A percentile compares a stretch with the other conserved stretches of the same genome.
Evolutionary conservation across 2,888 invertebrate genomes (phyloP).

Genomic region (Dryomyza anilis): DNA sequence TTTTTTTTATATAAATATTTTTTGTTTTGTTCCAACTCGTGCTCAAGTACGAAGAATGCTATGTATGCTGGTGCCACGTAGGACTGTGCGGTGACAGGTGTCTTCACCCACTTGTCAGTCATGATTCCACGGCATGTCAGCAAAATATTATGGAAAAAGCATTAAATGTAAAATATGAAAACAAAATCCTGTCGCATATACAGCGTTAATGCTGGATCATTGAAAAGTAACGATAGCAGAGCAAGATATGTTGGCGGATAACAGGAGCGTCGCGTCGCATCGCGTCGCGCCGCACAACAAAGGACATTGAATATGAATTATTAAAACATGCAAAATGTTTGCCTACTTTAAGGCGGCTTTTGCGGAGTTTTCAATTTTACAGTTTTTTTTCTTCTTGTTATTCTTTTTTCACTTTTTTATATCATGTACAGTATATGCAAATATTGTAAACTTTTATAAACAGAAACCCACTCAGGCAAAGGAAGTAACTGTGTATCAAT

Average conservation of each 20-base stretch:
- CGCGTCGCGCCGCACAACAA: neutral
- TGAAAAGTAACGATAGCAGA: conserved; percentile 15
- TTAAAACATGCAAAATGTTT: no score
- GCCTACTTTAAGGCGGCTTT: neutral
- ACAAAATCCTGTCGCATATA: conserved; percentile 8
- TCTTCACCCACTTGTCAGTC: conserved; percentile 32
- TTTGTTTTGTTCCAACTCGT: no score
- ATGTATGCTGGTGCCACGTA: neutral
- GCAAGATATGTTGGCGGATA: conserved; percentile 3
- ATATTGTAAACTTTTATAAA: no score
- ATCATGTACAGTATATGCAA: no score
- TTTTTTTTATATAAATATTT: no score
- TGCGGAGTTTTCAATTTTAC: no score
- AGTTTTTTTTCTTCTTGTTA: no score
- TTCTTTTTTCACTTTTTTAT: no score
- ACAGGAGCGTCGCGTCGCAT: neutral
- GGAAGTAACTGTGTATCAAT: no score
- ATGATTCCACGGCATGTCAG: conserved; percentile 9
- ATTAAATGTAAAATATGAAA: neutral
- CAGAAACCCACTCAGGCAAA: no score
- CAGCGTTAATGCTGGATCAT: conserved; percentile 16
- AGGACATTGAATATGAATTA: neutral
- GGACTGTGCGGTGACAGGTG: conserved; percentile 32
- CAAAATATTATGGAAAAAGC: neutral
- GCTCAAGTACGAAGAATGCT: no score